Evolutionary conservation across 2,797 vertebrate species (phyloP).

Genomic region (Crenuchus spilurus): DNA sequence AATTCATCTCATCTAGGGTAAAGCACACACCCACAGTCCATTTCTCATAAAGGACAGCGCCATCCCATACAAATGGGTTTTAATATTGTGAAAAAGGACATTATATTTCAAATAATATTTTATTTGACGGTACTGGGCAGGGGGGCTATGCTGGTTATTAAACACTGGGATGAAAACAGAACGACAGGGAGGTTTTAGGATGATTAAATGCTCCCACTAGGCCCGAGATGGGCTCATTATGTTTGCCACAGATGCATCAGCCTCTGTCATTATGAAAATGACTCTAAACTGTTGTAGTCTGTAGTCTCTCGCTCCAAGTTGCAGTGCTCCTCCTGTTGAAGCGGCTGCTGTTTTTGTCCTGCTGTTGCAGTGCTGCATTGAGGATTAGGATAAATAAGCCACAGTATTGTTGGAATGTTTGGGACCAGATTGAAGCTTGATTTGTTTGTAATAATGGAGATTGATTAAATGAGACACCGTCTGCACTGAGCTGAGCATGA

Average conservation of each 20-base stretch:
- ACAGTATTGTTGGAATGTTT: neutral
- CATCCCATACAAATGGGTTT: slow-evolving; percentile 58
- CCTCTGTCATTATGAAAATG: slow-evolving; percentile 76
- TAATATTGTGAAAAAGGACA: slow-evolving; percentile 54
- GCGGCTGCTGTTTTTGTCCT: slow-evolving; percentile 7
- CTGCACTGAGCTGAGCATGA: neutral
- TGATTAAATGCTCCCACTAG: slow-evolving; percentile 74
- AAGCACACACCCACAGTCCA: slow-evolving; percentile 20
- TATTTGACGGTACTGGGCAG: slow-evolving; percentile 67
- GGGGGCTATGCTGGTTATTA: slow-evolving; percentile 71
- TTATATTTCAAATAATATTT: slow-evolving; percentile 70
- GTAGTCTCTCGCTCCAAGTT: slow-evolving; percentile 53
- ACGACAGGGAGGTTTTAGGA: slow-evolving; percentile 45
- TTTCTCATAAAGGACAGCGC: slow-evolving; percentile 21
- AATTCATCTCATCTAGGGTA: slow-evolving; percentile 4
- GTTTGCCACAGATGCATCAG: slow-evolving; percentile 71
- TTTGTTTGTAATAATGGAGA: slow-evolving; percentile 19
- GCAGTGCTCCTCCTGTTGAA: neutral
- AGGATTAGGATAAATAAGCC: neutral
- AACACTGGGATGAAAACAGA: slow-evolving; percentile 46
- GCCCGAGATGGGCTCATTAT: slow-evolving; percentile 72
- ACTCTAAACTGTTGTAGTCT: slow-evolving; percentile 66
- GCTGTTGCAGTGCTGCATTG: neutral
- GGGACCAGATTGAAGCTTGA: slow-evolving; percentile 12
- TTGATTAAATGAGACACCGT: slow-evolving; percentile 18